Evolutionary conservation across 2,888 invertebrate genomes (phyloP), one percentile per base, ranked within the genome.

Genomic region (Xanthia icteritia): DNA sequence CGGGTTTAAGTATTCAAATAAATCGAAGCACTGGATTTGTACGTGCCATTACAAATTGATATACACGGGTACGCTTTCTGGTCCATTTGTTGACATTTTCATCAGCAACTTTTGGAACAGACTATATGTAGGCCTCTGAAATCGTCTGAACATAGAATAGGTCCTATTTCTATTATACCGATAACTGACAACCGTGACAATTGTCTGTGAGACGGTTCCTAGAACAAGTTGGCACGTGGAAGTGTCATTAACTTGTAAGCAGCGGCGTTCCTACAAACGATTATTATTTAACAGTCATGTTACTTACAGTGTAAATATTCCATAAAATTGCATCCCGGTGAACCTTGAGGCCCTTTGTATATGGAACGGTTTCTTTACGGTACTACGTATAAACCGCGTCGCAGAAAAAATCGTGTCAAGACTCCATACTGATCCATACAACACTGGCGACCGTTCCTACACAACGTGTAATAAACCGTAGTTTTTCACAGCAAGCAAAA

Each of bases 171-270:
- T 51, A 67, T 36, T 39, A 39, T 36, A 48, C 36, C 27, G 31
- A 31, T 27, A 23, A 69, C 20, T 54, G 60, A 31, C 36, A 48
- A 39, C 61, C 23, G 23, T 56, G 48, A 71, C 54, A 78, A 56
- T 48, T 51, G 11, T 17, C 36, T n/a, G 23, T 31, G 13, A 61
- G 61, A 42, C 20, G 15, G 20, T 64, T 64, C 56, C n/a, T 15
- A 23, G 72, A 77, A 79, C 48, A 54, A 20, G 63, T 71, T 78
- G 56, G 79, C 79, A 77, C 64, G 9, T 51, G 48, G 31, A 48
- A 23, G n/a, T 20, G 48, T 39, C 39, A 56, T 31, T 31, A 63
- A 20, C 70, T 63, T 63, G 45, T 78, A 48, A 60, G 54, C 48
- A 23, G 51, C 5, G 31, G 23, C 36, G 17, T 51, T 20, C 31